These are phyloP conservation scores for Vicugna pacos DNA, from an alignment of 2,113 vertebrate species.

Conservation along the genomic window DNA sequence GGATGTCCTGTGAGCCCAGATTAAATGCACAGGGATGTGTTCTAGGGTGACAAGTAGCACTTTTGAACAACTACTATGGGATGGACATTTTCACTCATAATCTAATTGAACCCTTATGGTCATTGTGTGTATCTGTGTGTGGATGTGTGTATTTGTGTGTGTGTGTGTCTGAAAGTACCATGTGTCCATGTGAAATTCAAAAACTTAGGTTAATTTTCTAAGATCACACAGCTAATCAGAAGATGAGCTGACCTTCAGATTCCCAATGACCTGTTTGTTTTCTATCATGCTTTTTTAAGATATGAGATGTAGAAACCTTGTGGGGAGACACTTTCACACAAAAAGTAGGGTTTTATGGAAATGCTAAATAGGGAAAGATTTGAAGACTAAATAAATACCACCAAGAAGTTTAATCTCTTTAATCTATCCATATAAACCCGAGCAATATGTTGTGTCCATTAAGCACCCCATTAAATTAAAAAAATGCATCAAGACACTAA, in stretches of 20 bases:
- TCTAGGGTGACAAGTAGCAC: no score
- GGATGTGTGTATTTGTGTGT: background rate
- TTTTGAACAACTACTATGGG: background rate
- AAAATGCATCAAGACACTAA: background rate
- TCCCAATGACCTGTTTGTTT: background rate
- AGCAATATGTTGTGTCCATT: background rate
- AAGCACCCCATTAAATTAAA: conserved; percentile 42
- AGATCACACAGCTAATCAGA: background rate
- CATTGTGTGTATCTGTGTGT: background rate
- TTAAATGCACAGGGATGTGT: background rate
- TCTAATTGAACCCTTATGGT: background rate
- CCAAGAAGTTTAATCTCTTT: background rate
- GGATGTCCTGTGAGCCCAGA: background rate
- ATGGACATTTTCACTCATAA: background rate
- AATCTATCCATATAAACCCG: background rate
- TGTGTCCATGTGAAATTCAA: background rate
- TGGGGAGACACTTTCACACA: background rate
- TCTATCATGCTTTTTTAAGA: background rate
- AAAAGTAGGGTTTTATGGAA: background rate
- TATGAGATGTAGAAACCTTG: background rate
- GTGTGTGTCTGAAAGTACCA: background rate
- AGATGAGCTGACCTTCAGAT: background rate
- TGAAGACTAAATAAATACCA: background rate
- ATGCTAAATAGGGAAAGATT: background rate
- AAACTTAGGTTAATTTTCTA: background rate